Evolutionary conservation across 2,797 vertebrate species (phyloP).

Genomic region (Strix occidentalis): DNA sequence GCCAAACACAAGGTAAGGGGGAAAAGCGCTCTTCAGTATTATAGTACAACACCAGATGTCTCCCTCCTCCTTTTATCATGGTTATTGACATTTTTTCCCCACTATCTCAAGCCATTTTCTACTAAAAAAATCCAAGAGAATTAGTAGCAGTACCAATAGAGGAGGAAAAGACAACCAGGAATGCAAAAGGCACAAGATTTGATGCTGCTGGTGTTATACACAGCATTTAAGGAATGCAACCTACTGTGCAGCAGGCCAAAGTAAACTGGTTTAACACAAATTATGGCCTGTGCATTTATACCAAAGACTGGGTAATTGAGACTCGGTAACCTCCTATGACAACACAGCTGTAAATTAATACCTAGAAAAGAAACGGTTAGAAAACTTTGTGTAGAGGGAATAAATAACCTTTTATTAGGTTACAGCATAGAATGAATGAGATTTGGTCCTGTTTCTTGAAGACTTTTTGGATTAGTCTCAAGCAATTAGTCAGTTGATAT

Average conservation of each 20-base stretch:
- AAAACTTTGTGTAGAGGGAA: not conserved
- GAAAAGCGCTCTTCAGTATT: not conserved
- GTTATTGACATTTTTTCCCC: accelerated
- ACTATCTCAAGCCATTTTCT: not conserved
- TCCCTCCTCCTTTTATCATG: constrained; percentile 34
- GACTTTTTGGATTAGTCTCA: not conserved
- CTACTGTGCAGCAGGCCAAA: not conserved
- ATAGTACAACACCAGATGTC: constrained; percentile 51
- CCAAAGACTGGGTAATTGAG: not conserved
- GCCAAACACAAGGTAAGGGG: not conserved
- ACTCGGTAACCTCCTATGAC: not conserved
- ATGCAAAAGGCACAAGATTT: not conserved
- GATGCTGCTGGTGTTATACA: not conserved
- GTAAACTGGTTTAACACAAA: not conserved
- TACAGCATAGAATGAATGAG: not conserved
- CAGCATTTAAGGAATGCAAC: not conserved
- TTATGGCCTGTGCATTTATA: not conserved
- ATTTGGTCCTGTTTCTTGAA: not conserved
- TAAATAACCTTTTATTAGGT: not conserved
- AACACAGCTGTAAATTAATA: not conserved
- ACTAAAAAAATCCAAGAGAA: not conserved
- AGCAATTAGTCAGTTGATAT: not conserved
- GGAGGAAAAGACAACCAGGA: not conserved
- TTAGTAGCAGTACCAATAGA: not conserved
- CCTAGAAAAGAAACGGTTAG: not conserved